Conservation (phyloP, 64 coral and sea anemone species). For the Montipora cactus region DNA sequence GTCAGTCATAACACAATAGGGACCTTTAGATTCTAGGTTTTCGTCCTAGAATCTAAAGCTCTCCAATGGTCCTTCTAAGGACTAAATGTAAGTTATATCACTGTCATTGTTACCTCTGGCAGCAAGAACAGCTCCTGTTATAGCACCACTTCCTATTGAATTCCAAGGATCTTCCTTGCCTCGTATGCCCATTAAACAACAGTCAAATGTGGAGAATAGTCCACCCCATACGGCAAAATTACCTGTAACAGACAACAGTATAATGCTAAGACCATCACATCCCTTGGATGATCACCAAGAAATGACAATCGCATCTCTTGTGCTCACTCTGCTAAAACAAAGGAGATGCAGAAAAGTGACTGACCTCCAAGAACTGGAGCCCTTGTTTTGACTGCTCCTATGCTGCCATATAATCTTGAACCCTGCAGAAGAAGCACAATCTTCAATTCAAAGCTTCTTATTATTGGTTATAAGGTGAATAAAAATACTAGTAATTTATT, state of each 20-base stretch:
- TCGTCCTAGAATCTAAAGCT: no score
- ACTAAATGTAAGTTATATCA: not conserved
- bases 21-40: no score
- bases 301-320: not conserved
- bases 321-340: no score
- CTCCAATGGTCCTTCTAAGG: no score
- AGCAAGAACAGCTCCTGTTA: constrained; percentile 94
- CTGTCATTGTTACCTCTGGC: constrained; percentile 80
- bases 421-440: constrained; percentile 59
- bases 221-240: constrained; percentile 99
- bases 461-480: no score
- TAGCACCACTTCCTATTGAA: constrained; percentile 98
- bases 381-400: constrained; percentile 96
- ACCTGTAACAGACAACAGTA: constrained; percentile 46
- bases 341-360: not conserved
- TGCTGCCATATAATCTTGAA: constrained; percentile 87
- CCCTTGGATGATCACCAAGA: not conserved
- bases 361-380: constrained; percentile 95
- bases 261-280: not conserved
- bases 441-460: not conserved
- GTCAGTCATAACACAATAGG: no score
- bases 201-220: constrained; percentile 98
- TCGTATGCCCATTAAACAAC: constrained; percentile 96
- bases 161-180: constrained; percentile 99
- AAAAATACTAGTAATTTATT: no score